Conservation (phyloP, 2,888 invertebrate species). For the Nycteola revayana region DNA sequence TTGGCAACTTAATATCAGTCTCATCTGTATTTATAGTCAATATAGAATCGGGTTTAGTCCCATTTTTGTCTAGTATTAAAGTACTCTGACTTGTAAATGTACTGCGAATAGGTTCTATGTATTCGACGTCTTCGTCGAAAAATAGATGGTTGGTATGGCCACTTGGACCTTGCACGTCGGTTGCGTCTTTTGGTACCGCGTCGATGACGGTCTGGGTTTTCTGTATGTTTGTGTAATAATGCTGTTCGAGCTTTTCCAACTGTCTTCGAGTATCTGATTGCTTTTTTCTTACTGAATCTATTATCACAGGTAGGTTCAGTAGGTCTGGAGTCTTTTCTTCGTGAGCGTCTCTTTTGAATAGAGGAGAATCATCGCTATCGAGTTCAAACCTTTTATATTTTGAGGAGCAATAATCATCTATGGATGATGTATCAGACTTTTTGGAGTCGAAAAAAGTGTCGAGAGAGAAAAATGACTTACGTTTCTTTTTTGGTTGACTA, state of each 20-base stretch:
- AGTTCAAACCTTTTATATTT: slow-evolving; percentile 78
- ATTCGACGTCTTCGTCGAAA: slow-evolving; percentile 74
- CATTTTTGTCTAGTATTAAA: slow-evolving; percentile 68
- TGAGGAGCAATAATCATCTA: slow-evolving; percentile 77
- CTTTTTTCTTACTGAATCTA: slow-evolving; percentile 72
- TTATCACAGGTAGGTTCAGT: slow-evolving; percentile 70
- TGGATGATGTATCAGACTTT: slow-evolving; percentile 74
- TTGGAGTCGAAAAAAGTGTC: slow-evolving; percentile 77
- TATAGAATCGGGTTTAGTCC: slow-evolving; percentile 61
- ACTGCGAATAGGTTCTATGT: slow-evolving; percentile 76
- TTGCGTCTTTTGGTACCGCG: slow-evolving; percentile 73
- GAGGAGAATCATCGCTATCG: slow-evolving; percentile 75
- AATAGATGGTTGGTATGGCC: slow-evolving; percentile 64
- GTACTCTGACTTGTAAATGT: slow-evolving; percentile 77
- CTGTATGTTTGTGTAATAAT: slow-evolving; percentile 70
- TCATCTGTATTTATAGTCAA: slow-evolving; percentile 72
- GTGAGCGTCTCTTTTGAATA: slow-evolving; percentile 61
- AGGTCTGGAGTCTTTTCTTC: slow-evolving; percentile 71
- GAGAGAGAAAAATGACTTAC: slow-evolving; percentile 77
- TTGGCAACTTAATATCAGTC: slow-evolving; percentile 70
- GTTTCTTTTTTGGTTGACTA: slow-evolving; percentile 70
- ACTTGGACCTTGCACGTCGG: slow-evolving; percentile 65
- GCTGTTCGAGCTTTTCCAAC: slow-evolving; percentile 73
- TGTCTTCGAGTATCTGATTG: slow-evolving; percentile 71
- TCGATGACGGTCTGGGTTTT: slow-evolving; percentile 67